Percentiles rank a stretch among this genome's conserved stretches.
These are phyloP conservation scores for Sycophila sp. DNA, from an alignment of 1,140 invertebrate species.

Conservation along the genomic window DNA sequence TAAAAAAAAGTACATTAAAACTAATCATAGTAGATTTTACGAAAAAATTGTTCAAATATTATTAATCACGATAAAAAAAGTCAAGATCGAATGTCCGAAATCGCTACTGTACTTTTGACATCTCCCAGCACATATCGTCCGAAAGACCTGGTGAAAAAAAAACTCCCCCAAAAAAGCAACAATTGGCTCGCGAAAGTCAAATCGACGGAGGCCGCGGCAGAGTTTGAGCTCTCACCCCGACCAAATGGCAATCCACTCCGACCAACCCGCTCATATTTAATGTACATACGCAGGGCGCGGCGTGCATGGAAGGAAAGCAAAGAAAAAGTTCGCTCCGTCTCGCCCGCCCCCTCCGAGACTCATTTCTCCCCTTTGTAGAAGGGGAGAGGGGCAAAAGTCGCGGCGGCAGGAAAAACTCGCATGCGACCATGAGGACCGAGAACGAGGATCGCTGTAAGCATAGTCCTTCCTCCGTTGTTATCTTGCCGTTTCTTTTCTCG, in stretches of 20 bases:
- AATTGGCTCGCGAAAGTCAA: background rate
- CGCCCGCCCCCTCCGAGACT: background rate
- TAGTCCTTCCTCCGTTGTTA: no score
- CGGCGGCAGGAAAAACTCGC: background rate
- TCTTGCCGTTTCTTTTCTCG: no score
- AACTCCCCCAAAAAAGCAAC: conserved; percentile 3
- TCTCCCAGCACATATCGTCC: background rate
- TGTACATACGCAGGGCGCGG: background rate
- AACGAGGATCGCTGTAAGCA: conserved; percentile 11
- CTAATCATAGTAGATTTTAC: no score
- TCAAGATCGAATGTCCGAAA: no score
- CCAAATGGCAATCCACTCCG: conserved; percentile 38
- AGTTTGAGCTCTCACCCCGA: conserved; percentile 24
- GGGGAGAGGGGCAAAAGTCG: no score
- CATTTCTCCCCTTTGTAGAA: no score
- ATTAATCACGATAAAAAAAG: no score
- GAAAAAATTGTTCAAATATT: no score
- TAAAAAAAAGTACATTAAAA: no score
- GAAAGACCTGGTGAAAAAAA: background rate
- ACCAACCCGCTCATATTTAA: conserved; percentile 36
- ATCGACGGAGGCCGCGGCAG: conserved; percentile 25
- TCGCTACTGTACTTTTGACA: no score
- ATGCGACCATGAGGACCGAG: background rate
- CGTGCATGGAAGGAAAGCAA: conserved; percentile 23
- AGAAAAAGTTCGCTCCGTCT: conserved; percentile 7